phyloP scores from a whole-genome alignment of 2,888 invertebrate species.

The Malthinus seriepunctatus region DNA sequence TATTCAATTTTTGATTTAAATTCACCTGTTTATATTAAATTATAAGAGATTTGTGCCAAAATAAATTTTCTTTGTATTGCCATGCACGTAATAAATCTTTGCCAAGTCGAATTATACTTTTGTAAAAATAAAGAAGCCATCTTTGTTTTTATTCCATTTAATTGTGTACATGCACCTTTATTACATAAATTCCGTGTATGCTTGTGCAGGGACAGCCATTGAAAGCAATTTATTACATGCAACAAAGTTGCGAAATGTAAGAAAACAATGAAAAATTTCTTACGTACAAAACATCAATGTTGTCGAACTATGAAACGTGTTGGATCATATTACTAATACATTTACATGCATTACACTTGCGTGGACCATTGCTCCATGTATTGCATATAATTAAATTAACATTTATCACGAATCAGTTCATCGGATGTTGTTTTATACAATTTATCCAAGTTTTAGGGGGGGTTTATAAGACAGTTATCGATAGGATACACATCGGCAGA shows the following conservation, averaged over 20 bases:
- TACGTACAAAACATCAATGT: conserved; percentile 26
- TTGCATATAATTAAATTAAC: neutral
- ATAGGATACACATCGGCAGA: conserved; percentile 38
- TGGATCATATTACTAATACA: conserved; percentile 22
- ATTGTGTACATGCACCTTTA: conserved; percentile 42
- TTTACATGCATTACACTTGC: conserved; percentile 13
- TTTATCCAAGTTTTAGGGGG: conserved; percentile 16
- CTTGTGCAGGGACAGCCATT: conserved; percentile 37
- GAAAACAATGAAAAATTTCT: conserved; percentile 15
- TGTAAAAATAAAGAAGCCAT: neutral
- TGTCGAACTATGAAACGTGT: conserved; percentile 12
- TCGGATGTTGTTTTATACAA: neutral
- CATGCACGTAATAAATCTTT: neutral
- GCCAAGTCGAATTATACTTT: conserved; percentile 1
- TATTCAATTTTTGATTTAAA: conserved; percentile 7
- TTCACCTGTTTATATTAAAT: conserved; percentile 13
- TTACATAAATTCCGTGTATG: conserved; percentile 36
- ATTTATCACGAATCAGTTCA: neutral
- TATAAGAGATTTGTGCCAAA: neutral
- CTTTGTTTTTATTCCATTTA: too few species aligned
- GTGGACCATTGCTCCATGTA: neutral
- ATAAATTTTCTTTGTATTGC: neutral
- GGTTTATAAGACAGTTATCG: conserved; percentile 43
- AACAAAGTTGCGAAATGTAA: conserved; percentile 33
- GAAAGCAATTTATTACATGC: conserved; percentile 44